Conservation (phyloP, 1,140 invertebrate genomes). For the Helicoverpa armigera region DNA sequence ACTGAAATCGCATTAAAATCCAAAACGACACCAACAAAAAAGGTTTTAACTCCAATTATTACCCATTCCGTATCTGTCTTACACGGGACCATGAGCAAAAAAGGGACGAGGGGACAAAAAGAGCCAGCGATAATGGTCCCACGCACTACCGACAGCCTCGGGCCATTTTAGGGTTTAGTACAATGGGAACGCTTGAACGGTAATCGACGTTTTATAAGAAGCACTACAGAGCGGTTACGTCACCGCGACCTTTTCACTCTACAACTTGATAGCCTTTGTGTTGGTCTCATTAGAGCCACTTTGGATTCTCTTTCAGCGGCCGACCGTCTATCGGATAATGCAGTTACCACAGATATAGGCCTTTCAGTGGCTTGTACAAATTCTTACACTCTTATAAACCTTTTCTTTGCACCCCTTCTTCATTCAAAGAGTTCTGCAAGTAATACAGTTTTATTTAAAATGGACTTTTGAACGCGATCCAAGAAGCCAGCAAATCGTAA, state of each 20-base stretch:
- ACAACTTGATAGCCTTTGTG: conserved; percentile 55
- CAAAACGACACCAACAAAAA: conserved; percentile 59
- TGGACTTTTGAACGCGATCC: neutral
- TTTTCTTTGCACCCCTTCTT: neutral
- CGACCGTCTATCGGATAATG: conserved; percentile 50
- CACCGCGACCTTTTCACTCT: conserved; percentile 55
- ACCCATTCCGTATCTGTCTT: conserved; percentile 72
- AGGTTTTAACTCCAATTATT: conserved; percentile 69
- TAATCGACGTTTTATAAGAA: conserved; percentile 69
- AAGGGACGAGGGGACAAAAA: conserved; percentile 67
- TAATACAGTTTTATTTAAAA: conserved; percentile 23
- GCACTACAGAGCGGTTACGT: conserved; percentile 52
- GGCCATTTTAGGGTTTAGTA: conserved; percentile 64
- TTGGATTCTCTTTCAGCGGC: conserved; percentile 55
- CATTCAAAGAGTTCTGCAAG: conserved; percentile 10
- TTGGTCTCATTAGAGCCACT: conserved; percentile 62
- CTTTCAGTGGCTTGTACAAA: conserved; percentile 26
- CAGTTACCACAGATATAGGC: conserved; percentile 47
- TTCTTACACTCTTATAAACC: conserved; percentile 19
- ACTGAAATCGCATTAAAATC: conserved; percentile 48
- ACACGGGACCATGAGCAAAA: conserved; percentile 65
- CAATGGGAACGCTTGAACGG: conserved; percentile 61
- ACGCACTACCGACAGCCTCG: conserved; percentile 61
- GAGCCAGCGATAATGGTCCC: conserved; percentile 64
- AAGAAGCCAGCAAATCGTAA: neutral